Evolutionary conservation across 2,888 invertebrate species (phyloP).

Genomic region (Deroplatys truncata): DNA sequence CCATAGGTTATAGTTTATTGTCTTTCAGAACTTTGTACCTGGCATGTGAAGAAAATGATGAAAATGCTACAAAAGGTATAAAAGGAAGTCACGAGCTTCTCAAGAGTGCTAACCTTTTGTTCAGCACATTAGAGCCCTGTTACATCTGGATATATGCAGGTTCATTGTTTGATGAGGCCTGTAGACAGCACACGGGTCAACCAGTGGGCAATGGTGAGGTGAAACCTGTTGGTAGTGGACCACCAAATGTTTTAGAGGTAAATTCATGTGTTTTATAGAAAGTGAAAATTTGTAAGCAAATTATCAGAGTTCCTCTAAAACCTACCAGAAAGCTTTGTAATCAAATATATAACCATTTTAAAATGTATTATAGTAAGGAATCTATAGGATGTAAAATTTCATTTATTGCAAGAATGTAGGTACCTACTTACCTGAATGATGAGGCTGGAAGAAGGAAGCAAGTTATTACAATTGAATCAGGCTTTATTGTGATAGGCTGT

Average conservation of each 20-base stretch:
- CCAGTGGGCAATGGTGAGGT: constrained; percentile 39
- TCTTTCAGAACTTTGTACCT: constrained; percentile 49
- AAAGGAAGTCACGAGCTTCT: constrained; percentile 58
- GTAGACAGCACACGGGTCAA: constrained; percentile 40
- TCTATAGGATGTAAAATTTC: no score
- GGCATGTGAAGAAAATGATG: constrained; percentile 48
- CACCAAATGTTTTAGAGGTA: constrained; percentile 50
- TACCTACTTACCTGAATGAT: no score
- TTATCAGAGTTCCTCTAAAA: no score
- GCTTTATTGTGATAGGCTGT: no score
- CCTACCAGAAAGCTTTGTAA: no score
- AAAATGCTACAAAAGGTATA: constrained; percentile 11
- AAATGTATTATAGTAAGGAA: no score
- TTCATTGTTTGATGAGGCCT: constrained; percentile 57
- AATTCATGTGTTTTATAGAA: no score
- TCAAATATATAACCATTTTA: no score
- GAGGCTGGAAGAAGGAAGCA: no score
- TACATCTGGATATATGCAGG: constrained; percentile 82
- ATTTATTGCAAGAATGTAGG: no score
- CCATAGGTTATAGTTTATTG: neutral
- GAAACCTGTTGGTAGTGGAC: constrained; percentile 57
- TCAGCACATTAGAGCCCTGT: constrained; percentile 77
- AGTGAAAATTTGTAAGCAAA: no score
- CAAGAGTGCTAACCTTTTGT: constrained; percentile 79
- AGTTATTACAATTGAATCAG: no score